Evolutionary conservation across 2,113 vertebrate genomes (phyloP), one percentile per base, ranked within the genome.

Genomic region (Gadus chalcogrammus): DNA sequence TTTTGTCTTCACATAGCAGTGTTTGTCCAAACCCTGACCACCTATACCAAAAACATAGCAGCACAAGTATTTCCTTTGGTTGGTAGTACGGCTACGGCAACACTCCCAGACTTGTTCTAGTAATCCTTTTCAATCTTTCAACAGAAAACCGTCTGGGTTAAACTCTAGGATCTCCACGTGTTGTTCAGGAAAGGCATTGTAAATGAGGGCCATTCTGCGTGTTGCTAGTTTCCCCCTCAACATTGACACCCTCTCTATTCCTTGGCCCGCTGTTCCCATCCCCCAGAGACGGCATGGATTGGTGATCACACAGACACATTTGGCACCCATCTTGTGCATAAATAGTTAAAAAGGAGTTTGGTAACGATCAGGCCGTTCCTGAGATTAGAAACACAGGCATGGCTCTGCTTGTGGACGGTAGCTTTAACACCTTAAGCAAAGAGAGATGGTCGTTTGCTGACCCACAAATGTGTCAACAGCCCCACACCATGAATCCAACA

Each of bases 291-390:
- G 61, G 73, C 62, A 70, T 65, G 66, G 63, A 61, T 22, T 31
- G 58, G 73, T 71, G 80, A 77, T 85, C 83, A 85, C 72, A 64
- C 61, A 0, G 64, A 79, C 61, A 86, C 83, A 80, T 81, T 87
- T 88, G 88, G 88, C 87, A 88, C 84, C 73, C 55, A 77, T 69
- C 80, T 84, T 78, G 79, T 16, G 48, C 66, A 89, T 93, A 18
- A 90, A 92, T 91, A 87, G 79, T 92, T 93, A 83, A 93, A 81
- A 70, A 79, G 90, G 90, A 84, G 86, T 90, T 89, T 90, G 90
- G 89, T 91, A 77, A 91, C 88, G 22, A 84, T 65, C 79, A 78
- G 75, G 79, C 68, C 60, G 68, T 84, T 87, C 74, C 85, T 84
- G 76, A 82, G 82, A 84, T 85, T 81, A 81, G 69, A 65, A 84